Evolutionary conservation across 2,113 vertebrate genomes (phyloP).

Genomic region (Engystomops pustulosus): DNA sequence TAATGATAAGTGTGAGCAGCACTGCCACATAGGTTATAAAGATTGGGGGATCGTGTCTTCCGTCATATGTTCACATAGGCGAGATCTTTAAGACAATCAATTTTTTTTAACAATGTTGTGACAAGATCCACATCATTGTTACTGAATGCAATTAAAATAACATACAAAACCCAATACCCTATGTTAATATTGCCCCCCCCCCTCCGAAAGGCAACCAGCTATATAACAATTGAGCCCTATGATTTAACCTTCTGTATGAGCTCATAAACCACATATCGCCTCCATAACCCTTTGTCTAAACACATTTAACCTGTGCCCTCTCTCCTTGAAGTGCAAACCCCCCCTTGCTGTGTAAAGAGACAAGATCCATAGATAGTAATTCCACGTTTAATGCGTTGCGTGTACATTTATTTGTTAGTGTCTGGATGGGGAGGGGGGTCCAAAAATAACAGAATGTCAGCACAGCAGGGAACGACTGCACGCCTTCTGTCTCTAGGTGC

Average conservation of each 20-base stretch:
- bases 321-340: background rate
- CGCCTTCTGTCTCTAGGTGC: conserved; percentile 52
- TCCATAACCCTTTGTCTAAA: background rate
- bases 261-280: background rate
- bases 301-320: conserved; percentile 23
- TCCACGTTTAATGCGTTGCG: background rate
- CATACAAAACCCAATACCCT: no score
- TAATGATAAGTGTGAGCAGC: no score
- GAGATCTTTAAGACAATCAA: background rate
- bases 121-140: background rate
- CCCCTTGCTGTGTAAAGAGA: background rate
- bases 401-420: conserved; percentile 44
- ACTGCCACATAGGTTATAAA: no score
- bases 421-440: conserved; percentile 29
- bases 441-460: conserved; percentile 50
- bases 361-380: conserved; percentile 16
- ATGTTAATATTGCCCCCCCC: no score
- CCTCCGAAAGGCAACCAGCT: no score
- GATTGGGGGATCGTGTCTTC: no score
- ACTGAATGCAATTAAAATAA: background rate
- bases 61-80: background rate
- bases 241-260: background rate
- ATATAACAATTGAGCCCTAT: background rate
- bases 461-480: conserved; percentile 47
- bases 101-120: background rate